Evolutionary conservation across 2,797 vertebrate species (phyloP), one percentile per base, ranked within the genome.

Genomic region (Gila robusta): DNA sequence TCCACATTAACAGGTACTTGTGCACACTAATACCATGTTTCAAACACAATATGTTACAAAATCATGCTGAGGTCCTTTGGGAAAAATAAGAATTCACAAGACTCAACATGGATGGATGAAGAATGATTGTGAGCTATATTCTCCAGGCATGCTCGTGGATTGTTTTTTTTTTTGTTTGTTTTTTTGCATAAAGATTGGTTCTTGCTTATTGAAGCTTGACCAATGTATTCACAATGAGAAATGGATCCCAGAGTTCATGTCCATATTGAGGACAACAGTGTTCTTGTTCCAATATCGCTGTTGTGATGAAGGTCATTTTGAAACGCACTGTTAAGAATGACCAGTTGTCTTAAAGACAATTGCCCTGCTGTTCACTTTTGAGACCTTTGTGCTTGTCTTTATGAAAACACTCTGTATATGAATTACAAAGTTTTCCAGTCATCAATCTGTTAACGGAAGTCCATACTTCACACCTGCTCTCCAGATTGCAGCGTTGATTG

Each of bases 201-300:
- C 67, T 37, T 73, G 3, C 35, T 80, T 79, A 21, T 39, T 83
- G 66, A 82, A 81, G 79, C 66, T 64, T 62, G 52, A 32, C 73
- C 78, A 84, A 39, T 74, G 21, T 39, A 54, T 80, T 81, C 76
- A 52, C 71, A 56, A 67, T 14, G 47, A 78, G 64, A 71, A 70
- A 47, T 70, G 26, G 17, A 86, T 81, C 70, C 85, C 87, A 81
- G 86, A 88, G 84, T 89, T 85, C n/a, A 84, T 64, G 44, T 87
- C 81, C 52, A 47, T 10, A 35, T 76, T 52, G 79, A 85, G 72
- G 88, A 85, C 81, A 67, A 88, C 86, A 64, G 47, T 59, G 81
- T 56, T 89, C 47, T 84, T 88, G 49, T 66, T 86, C 84, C 83
- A 88, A 81, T 91, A 90, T 88, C 88, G 88, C 87, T 84, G 87